Evolutionary conservation across 1,140 invertebrate genomes (phyloP), one percentile per base, ranked within the genome.

Genomic region (Drosophila punjabiensis): DNA sequence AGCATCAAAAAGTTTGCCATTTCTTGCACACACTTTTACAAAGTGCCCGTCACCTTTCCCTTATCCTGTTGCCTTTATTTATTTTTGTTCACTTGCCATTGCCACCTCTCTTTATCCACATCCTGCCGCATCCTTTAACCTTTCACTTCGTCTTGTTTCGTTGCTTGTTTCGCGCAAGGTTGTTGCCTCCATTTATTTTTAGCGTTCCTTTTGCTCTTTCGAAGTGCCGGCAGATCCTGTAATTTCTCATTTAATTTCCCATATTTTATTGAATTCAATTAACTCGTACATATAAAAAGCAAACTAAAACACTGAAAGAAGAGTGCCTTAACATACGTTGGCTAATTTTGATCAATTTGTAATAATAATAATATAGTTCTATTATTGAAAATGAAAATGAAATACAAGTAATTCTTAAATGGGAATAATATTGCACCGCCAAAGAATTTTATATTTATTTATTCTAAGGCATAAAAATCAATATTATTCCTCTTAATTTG

Each of bases 1-100:
- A 82, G 90, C 90, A 92, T 92, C 90, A 92, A 80, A 88, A 92
- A 92, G 81, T 90, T 90, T 91, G 87, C 87, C 76, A 86, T 89
- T 89, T 90, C 86, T 89, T 90, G 75, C 76, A 90, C 79, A 86
- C 79, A 86, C 71, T 80, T 85, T 85, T 56, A 62, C 68, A 45
- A 75, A 75, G 71, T 75, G 59, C 69, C 68, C 76, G 41, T 76
- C 28, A 43, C 10, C 18, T 28, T 5, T 41, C 35, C 13, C 43
- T 14, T 47, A 18, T 20, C 50, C 45, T 33, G 55, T 39, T 10
- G 14, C 24, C 14, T 28, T 20, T 14, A 5, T 20, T 35, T 20
- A 24, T 13, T 4, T 14, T 20, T 4, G 9, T 10, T 16, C 16
- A 4, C 11, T 3, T 33, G 8, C 24, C 20, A 28, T 3, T 18